These are phyloP conservation scores for Watsonalla binaria DNA, from an alignment of 2,888 invertebrate species.

Conservation along the genomic window DNA sequence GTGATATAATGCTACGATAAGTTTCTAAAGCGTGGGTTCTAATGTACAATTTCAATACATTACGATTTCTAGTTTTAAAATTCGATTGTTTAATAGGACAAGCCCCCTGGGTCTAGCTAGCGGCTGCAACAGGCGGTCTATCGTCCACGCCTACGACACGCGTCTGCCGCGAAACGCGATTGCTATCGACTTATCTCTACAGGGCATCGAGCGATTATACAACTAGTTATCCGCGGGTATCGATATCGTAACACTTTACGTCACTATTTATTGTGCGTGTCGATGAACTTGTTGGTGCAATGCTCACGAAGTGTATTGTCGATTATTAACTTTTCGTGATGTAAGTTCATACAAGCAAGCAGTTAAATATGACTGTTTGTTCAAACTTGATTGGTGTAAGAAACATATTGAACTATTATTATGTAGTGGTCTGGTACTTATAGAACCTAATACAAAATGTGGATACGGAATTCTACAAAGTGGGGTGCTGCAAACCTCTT, in stretches of 20 bases:
- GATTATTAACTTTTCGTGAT: constrained; percentile 1
- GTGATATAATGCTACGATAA: not conserved
- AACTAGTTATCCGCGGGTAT: constrained; percentile 40
- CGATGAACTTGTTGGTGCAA: constrained; percentile 27
- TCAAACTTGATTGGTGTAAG: not conserved
- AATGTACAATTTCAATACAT: not conserved
- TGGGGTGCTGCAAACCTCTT: no score
- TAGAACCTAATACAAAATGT: no score
- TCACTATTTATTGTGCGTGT: constrained; percentile 29
- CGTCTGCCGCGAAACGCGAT: constrained; percentile 24
- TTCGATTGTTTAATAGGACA: constrained; percentile 10
- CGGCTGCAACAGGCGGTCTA: constrained; percentile 11
- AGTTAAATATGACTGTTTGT: no score
- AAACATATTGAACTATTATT: no score
- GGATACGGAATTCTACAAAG: no score
- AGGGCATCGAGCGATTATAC: constrained; percentile 51
- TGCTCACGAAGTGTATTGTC: constrained; percentile 12
- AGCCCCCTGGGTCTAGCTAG: constrained; percentile 5
- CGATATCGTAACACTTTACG: constrained; percentile 43
- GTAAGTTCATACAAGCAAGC: not conserved
- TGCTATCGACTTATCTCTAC: constrained; percentile 37
- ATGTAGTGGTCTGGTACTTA: no score
- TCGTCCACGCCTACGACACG: constrained; percentile 43
- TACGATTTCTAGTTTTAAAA: constrained; percentile 12
- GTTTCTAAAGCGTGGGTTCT: constrained; percentile 1